phyloP scores from a whole-genome alignment of 2,797 vertebrate species.

The Lophius americanus region DNA sequence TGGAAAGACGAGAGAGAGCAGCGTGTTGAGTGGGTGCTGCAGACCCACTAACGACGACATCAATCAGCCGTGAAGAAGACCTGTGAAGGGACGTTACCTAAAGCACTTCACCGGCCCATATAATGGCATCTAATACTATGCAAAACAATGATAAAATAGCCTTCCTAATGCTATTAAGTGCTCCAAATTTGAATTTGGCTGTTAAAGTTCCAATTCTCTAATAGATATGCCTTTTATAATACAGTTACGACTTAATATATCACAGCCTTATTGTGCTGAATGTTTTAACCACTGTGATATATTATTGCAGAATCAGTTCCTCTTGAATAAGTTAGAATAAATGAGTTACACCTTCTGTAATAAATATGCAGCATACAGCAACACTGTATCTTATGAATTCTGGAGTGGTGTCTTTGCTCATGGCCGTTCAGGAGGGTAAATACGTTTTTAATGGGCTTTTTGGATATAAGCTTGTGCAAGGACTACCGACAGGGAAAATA shows the following conservation, averaged over 20 bases:
- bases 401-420: too few species aligned
- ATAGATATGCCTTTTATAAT: neutral
- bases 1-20: conserved; percentile 40
- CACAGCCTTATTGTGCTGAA: neutral
- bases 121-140: neutral
- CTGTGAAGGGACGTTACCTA: conserved; percentile 13
- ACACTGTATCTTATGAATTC: neutral
- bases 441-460: too few species aligned
- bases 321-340: neutral
- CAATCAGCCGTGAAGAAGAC: conserved; percentile 26
- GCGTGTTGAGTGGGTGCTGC: conserved; percentile 45
- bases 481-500: too few species aligned
- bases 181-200: neutral
- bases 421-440: too few species aligned
- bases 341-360: neutral
- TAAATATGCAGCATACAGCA: neutral
- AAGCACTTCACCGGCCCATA: neutral
- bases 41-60: conserved; percentile 45
- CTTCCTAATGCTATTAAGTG: neutral
- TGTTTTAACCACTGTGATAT: neutral
- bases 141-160: neutral
- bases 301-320: neutral
- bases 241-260: neutral
- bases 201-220: neutral
- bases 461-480: too few species aligned